phyloP scores from a whole-genome alignment of 2,888 invertebrate genomes.

The Dolichopus griseipennis region DNA sequence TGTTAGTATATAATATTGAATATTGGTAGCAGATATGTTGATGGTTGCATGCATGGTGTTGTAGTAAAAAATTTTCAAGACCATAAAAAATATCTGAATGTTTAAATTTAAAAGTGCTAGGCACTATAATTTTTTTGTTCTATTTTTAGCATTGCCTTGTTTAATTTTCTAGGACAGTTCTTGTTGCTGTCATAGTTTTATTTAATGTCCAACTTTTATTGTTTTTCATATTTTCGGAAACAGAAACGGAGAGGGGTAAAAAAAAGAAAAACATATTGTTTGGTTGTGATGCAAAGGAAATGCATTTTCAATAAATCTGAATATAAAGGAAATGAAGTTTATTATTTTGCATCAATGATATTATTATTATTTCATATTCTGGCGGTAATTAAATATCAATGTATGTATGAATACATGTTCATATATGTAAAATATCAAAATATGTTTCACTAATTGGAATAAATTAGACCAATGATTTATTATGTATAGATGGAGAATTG shows the following conservation, averaged over 20 bases:
- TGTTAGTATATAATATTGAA: conserved; percentile 20
- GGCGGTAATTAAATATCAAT: not conserved
- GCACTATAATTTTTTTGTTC: not conserved
- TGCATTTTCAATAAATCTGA: not conserved
- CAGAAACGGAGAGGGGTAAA: not conserved
- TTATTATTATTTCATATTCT: not conserved
- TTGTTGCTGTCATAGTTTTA: no score
- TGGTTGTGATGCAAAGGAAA: not conserved
- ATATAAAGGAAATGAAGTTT: not conserved
- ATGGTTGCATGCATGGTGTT: not conserved
- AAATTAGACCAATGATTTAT: not conserved
- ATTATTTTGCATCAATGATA: not conserved
- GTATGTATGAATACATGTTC: not conserved
- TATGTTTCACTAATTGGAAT: not conserved
- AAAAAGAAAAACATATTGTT: not conserved
- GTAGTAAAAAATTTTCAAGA: not conserved
- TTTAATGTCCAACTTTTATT: no score
- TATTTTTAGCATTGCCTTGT: no score
- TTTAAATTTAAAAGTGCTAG: conserved; percentile 1
- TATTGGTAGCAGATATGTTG: not conserved
- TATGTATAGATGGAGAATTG: no score
- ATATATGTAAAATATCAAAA: not conserved
- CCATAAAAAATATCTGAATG: not conserved
- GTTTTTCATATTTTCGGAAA: not conserved
- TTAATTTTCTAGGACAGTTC: no score